Evolutionary conservation across 2,888 invertebrate genomes (phyloP).

Genomic region (Ptilodon capucinus): DNA sequence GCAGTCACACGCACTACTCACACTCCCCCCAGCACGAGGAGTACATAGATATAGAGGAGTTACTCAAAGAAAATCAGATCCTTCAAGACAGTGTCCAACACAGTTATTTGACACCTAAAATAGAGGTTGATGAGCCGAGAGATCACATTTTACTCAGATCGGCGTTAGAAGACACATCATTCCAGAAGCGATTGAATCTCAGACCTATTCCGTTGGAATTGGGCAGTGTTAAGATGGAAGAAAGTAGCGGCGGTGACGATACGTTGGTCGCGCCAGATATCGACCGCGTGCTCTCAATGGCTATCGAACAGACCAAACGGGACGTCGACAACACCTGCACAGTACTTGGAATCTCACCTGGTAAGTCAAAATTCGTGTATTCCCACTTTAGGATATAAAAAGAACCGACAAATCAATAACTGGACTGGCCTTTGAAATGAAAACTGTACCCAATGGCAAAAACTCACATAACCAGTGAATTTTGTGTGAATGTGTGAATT

Average conservation of each 20-base stretch:
- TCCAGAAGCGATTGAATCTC: constrained; percentile 92
- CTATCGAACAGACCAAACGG: constrained; percentile 92
- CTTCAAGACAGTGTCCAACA: constrained; percentile 74
- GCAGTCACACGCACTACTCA: constrained; percentile 81
- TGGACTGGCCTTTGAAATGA: no score
- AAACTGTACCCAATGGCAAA: no score
- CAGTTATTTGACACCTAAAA: constrained; percentile 76
- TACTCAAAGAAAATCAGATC: constrained; percentile 82
- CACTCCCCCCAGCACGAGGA: constrained; percentile 81
- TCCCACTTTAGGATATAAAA: no score
- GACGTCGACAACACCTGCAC: constrained; percentile 93
- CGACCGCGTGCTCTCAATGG: constrained; percentile 91
- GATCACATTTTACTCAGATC: constrained; percentile 91
- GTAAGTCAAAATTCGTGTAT: constrained; percentile 80
- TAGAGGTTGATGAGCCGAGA: constrained; percentile 81
- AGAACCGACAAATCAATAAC: no score
- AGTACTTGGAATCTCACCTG: constrained; percentile 93
- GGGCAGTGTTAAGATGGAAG: constrained; percentile 85
- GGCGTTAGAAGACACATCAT: constrained; percentile 91
- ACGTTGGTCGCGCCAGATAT: constrained; percentile 88
- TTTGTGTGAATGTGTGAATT: no score
- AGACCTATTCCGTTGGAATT: constrained; percentile 89
- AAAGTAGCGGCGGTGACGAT: constrained; percentile 83
- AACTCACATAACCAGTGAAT: no score
- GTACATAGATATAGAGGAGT: constrained; percentile 84